Evolutionary conservation across 2,888 invertebrate genomes (phyloP).

Genomic region (Lasioglossum lativentre): DNA sequence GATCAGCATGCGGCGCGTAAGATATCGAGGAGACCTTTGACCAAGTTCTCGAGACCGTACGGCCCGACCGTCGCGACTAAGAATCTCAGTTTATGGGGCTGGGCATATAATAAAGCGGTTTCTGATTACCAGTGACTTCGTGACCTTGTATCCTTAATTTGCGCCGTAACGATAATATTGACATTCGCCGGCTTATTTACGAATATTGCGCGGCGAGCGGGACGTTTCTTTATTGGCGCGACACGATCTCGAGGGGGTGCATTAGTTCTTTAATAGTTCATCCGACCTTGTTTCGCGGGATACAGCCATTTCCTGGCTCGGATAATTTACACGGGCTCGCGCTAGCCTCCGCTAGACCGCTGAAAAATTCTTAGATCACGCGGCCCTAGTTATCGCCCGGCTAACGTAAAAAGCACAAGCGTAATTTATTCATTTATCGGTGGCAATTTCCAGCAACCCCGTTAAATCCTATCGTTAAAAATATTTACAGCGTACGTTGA

Average conservation of each 20-base stretch:
- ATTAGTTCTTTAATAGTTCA: constrained; percentile 1
- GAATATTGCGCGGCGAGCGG: not conserved
- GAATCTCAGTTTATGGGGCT: constrained; percentile 22
- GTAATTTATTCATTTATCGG: constrained; percentile 8
- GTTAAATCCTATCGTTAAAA: not conserved
- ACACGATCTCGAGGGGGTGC: not conserved
- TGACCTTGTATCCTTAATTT: constrained; percentile 28
- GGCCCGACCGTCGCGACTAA: not conserved
- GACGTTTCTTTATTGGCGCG: constrained; percentile 9
- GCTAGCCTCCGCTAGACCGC: not conserved
- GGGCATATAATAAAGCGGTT: constrained; percentile 29
- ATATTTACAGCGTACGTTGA: not conserved
- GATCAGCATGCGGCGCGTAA: constrained; percentile 20
- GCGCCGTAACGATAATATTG: constrained; percentile 17
- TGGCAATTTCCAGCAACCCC: not conserved
- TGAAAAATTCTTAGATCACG: not conserved
- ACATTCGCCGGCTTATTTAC: constrained; percentile 16
- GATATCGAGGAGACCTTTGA: constrained; percentile 23
- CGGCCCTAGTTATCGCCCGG: not conserved
- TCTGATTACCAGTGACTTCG: constrained; percentile 17
- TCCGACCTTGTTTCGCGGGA: not conserved
- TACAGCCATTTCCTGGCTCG: too few species aligned
- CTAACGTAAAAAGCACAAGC: not conserved
- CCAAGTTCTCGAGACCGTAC: not conserved
- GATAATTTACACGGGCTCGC: not conserved